Evolutionary conservation across 2,888 invertebrate species (phyloP), one percentile per base, ranked within the genome.

Genomic region (Mimas tiliae): DNA sequence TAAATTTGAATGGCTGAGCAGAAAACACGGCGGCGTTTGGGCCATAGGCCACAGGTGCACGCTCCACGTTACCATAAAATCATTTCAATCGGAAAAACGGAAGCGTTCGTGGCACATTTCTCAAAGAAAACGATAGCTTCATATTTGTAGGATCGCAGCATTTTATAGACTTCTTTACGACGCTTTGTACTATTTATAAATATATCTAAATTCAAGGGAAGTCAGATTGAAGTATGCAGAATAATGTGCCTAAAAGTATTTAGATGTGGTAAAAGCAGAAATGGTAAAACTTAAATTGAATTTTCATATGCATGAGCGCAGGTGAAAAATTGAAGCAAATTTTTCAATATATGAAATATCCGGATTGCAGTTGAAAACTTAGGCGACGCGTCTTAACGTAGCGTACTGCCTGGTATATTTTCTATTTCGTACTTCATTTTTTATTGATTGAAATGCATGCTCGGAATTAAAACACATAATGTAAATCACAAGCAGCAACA

Each of bases 1-100:
- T 89, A 89, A 86, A 89, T 89, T 90, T 87, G 85, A 87, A 88
- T 87, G 79, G 74, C 65, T 80, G 85, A 87, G 75, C 78, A 80
- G 78, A 79, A 74, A 74, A 72, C 74, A 72, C 73, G 73, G 71
- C 78, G 82, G 84, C 84, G 84, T 84, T 82, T 82, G 83, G 80
- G 82, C 80, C 76, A 74, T 73, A 75, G 85, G 81, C 73, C 85
- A 75, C 86, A 87, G 87, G 85, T 87, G 87, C 77, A 70, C 70
- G 68, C 73, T 78, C 74, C 45, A 27, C 52, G 27, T 45, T 55
- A 55, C 53, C 47, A 48, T 67, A 67, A 68, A 69, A 63, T 62
- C 65, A 74, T 65, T 62, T 63, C 63, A 21, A 42, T 42, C 52
- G 51, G 52, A 64, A 27, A 45, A 27, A 27, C n/a, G 53, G 16